Evolutionary conservation across 2,113 vertebrate species (phyloP).

Genomic region (Xenotilapia flavipinnis): DNA sequence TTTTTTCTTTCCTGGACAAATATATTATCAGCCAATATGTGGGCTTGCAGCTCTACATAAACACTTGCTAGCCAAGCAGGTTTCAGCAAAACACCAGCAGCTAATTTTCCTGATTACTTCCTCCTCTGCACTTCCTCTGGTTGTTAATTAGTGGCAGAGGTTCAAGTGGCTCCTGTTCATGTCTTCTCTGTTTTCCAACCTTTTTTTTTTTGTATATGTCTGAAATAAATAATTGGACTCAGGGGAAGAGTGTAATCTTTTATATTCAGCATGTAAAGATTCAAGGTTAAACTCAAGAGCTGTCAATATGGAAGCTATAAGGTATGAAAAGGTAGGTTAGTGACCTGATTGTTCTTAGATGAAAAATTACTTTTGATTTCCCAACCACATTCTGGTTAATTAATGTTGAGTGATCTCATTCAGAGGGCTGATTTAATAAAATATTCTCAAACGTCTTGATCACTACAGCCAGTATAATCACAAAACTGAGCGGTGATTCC

Average conservation of each 20-base stretch:
- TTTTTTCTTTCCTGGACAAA: background rate
- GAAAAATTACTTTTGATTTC: background rate
- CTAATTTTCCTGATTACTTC: background rate
- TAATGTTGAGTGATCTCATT: background rate
- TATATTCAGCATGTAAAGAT: background rate
- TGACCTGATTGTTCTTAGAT: background rate
- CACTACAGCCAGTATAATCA: background rate
- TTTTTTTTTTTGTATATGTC: background rate
- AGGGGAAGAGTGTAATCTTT: background rate
- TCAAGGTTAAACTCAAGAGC: background rate
- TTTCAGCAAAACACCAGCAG: background rate
- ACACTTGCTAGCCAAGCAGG: background rate
- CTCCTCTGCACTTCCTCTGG: background rate
- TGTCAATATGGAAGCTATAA: background rate
- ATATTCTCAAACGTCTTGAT: background rate
- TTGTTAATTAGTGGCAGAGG: background rate
- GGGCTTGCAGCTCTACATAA: background rate
- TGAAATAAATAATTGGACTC: background rate
- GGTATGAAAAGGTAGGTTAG: background rate
- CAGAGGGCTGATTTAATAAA: background rate
- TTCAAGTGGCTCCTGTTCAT: background rate
- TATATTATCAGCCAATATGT: background rate
- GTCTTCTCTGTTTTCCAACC: background rate
- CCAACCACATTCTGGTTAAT: background rate
- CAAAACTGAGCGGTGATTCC: background rate